Percentiles rank a stretch among this genome's conserved stretches.
Evolutionary conservation across 2,797 vertebrate species (phyloP).

Genomic region (Pagetopsis macropterus): DNA sequence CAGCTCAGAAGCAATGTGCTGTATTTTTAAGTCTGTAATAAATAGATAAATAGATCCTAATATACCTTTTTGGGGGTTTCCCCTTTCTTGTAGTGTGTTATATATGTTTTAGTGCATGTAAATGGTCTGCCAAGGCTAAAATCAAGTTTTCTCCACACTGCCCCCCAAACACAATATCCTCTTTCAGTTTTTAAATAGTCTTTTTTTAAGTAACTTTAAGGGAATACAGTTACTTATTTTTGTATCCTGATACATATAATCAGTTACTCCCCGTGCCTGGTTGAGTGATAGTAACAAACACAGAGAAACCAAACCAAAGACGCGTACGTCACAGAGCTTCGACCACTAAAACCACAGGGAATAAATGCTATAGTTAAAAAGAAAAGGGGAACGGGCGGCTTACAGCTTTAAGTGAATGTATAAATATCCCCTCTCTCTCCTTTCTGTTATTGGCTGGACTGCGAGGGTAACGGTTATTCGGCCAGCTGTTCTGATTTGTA

Average conservation of each 20-base stretch:
- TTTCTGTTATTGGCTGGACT: background rate
- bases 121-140: too few relatives aligned
- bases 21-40: constrained; percentile 18
- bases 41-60: background rate
- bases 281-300: background rate
- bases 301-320: background rate
- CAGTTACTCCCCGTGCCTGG: too few relatives aligned
- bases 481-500: constrained; percentile 59
- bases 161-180: too few relatives aligned
- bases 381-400: background rate
- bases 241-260: too few relatives aligned
- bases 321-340: background rate
- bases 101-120: too few relatives aligned
- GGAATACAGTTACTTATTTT: too few relatives aligned
- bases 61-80: too few relatives aligned
- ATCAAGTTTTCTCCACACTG: too few relatives aligned
- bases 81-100: too few relatives aligned
- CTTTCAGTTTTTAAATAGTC: too few relatives aligned
- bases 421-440: constrained; percentile 14
- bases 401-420: constrained; percentile 1
- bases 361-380: background rate
- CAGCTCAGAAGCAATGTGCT: background rate
- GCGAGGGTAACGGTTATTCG: constrained; percentile 4
- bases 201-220: too few relatives aligned
- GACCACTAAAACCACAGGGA: background rate